phyloP scores from a whole-genome alignment of 1,140 invertebrate species.

The Anastrepha ludens region DNA sequence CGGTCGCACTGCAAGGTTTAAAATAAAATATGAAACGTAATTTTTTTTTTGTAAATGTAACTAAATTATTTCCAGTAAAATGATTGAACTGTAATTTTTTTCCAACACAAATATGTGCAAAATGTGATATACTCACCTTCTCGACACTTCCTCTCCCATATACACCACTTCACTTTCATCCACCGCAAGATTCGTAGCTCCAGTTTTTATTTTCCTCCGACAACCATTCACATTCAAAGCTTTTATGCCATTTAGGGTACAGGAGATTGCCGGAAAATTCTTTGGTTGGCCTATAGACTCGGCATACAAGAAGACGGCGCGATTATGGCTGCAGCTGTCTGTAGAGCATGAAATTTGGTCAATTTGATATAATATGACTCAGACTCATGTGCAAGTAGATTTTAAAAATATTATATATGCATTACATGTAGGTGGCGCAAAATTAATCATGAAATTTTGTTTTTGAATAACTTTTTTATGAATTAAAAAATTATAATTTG shows the following conservation, averaged over 20 bases:
- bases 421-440: too few species aligned
- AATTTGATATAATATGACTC: too few species aligned
- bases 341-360: too few species aligned
- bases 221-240: conserved; percentile 57
- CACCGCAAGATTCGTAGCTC: conserved; percentile 21
- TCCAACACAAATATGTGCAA: neutral
- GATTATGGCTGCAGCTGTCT: conserved; percentile 72
- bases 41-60: neutral
- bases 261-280: conserved; percentile 65
- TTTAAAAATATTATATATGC: too few species aligned
- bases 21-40: neutral
- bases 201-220: neutral
- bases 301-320: conserved; percentile 67
- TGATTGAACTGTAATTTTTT: too few species aligned
- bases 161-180: conserved; percentile 60
- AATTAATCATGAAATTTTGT: too few species aligned
- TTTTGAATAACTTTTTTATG: too few species aligned
- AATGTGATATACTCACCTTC: conserved; percentile 59
- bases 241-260: conserved; percentile 61
- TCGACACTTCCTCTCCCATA: conserved; percentile 68
- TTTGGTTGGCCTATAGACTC: conserved; percentile 66
- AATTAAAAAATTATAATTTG: too few species aligned
- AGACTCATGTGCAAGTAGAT: too few species aligned
- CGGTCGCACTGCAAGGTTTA: conserved; percentile 62
- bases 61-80: neutral